A percentile compares a stretch with the other conserved stretches of the same genome.
Evolutionary conservation across 2,113 vertebrate genomes (phyloP).

Genomic region (Trematomus loennbergii): DNA sequence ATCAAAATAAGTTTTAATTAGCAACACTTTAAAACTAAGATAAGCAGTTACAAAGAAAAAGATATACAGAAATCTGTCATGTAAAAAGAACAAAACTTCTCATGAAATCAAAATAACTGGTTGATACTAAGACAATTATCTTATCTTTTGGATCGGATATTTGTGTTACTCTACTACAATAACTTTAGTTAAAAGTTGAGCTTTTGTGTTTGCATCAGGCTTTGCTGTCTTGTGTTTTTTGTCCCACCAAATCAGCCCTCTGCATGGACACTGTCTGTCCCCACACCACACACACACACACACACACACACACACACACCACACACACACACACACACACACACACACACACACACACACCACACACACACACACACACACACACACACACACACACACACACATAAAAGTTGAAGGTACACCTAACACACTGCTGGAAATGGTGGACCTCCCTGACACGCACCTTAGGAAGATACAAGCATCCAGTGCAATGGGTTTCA

Average conservation of each 20-base stretch:
- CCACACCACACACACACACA: constrained; percentile 1
- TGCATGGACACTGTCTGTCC: constrained; percentile 75
- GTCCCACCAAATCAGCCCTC: constrained; percentile 52
- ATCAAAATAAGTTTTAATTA: neutral
- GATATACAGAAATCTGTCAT: no score
- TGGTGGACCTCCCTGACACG: constrained; percentile 4
- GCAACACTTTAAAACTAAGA: neutral
- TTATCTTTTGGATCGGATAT: neutral
- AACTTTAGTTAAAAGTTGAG: neutral
- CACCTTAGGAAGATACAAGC: neutral
- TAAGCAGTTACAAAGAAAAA: neutral
- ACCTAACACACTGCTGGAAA: constrained; percentile 57
- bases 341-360: neutral
- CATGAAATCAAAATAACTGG: no score
- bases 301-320: neutral
- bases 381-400: neutral
- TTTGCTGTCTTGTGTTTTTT: constrained; percentile 48
- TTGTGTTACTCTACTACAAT: neutral
- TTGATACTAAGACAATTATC: no score
- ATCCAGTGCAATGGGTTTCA: neutral
- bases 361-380: neutral
- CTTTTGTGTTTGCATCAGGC: constrained; percentile 53
- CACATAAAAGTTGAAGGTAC: constrained; percentile 6
- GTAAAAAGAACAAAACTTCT: no score
- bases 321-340: neutral